Conservation (phyloP, 2,797 vertebrate species). For the Pygocentrus nattereri region DNA sequence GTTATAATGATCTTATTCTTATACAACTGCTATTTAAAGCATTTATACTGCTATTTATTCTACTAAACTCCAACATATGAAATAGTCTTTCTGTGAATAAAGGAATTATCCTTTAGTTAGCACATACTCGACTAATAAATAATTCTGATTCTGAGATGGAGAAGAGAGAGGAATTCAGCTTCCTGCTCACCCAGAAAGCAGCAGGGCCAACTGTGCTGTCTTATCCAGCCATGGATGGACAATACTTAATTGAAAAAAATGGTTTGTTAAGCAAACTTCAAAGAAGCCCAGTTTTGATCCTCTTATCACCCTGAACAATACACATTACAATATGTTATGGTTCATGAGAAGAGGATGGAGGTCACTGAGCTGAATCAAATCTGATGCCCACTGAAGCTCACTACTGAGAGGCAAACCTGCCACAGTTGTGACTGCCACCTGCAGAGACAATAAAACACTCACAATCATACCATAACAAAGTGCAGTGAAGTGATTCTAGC, state of each 20-base stretch:
- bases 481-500: background rate
- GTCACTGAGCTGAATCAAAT: conserved; percentile 11
- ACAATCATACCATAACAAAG: too few species aligned
- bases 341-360: background rate
- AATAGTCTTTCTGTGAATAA: background rate
- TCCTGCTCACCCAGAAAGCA: background rate
- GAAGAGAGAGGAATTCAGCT: background rate
- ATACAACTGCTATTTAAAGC: too few species aligned
- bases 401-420: background rate
- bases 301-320: conserved; percentile 13
- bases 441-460: conserved; percentile 5
- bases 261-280: conserved; percentile 15
- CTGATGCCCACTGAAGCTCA: background rate
- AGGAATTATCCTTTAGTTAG: background rate
- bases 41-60: too few species aligned
- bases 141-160: background rate
- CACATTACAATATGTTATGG: conserved; percentile 13
- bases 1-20: too few species aligned
- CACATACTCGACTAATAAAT: background rate
- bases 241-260: background rate
- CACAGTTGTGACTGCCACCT: background rate
- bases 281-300: conserved; percentile 4
- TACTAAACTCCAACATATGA: too few species aligned
- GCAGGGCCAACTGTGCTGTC: background rate
- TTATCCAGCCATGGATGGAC: background rate